Base-by-base conservation (phyloP, 1,140 invertebrate species). In the Brevipalpus yothersi region DNA sequence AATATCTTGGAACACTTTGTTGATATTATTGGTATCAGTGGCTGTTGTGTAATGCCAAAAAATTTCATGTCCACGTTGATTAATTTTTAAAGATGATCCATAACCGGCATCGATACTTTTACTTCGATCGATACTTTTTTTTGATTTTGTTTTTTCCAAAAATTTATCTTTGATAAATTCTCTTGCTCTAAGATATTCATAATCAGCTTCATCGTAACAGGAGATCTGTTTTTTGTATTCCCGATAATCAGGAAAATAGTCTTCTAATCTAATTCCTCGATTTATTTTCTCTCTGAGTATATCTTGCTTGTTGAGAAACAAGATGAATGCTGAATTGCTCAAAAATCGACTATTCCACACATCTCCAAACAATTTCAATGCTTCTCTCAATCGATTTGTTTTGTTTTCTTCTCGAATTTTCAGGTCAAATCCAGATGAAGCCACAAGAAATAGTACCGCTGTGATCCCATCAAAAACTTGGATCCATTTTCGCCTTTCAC, bases 241-340 rank as follows among this genome's bases (percentile, higher is more conserved):
- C 15, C 43, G 15, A 64, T 78, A 84, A 41, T 79, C 73, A 1
- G 79, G 80, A 70, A 82, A 83, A 69, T 82, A 79, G 2, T 76
- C 69, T 9, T 72, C 75, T 53, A 83, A 75, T 54, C 70, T 71
- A 60, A 73, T 73, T n/a, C 82, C 81, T 43, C 76, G 75, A 31
- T 75, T 66, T 31, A 85, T 74, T 69, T 86, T 87, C 17, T 76
- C 74, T 64, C 79, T 73, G 43, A 87, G 70, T 4, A 84, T 72
- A 69, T 87, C 84, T 68, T 84, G 83, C 68, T 86, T 86, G 71
- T 86, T 86, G 12, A 86, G 72, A 69, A 86, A 86, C 0, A 86
- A 75, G 53, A 87, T 83, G 15, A 85, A 71, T 4, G 82, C 83
- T 11, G 82, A 78, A 60, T 81, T 75, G 55, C 78, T 69, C 2